A percentile compares a stretch with the other conserved stretches of the same genome.
phyloP scores from a whole-genome alignment of 1,140 invertebrate genomes.

The Pissodes strobi region DNA sequence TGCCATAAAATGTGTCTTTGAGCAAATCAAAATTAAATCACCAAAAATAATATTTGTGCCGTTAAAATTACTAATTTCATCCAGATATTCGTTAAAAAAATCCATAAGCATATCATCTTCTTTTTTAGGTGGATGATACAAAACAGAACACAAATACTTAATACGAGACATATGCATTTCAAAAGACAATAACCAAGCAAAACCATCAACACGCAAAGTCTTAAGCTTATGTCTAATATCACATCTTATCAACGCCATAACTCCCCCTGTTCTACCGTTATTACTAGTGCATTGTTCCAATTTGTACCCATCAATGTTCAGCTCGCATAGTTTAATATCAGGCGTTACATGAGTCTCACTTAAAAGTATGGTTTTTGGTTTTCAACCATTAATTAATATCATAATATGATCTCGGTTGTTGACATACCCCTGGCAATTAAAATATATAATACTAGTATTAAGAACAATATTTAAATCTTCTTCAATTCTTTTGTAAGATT shows the following conservation, averaged over 20 bases:
- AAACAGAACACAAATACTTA: slow-evolving; percentile 3
- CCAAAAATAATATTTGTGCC: background rate
- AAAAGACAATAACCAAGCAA: slow-evolving; percentile 1
- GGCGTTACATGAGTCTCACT: slow-evolving; percentile 19
- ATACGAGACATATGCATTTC: background rate
- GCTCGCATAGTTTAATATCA: slow-evolving; percentile 14
- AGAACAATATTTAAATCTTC: background rate
- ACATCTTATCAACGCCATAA: background rate
- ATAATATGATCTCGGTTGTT: slow-evolving; percentile 7
- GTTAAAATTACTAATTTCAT: background rate
- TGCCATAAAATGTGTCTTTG: background rate
- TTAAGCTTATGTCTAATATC: slow-evolving; percentile 1
- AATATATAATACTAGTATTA: slow-evolving; percentile 1
- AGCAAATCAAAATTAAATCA: background rate
- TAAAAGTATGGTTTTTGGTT: slow-evolving; percentile 10
- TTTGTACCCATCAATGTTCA: slow-evolving; percentile 25
- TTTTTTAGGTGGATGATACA: background rate
- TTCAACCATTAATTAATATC: slow-evolving; percentile 8
- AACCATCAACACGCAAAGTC: background rate
- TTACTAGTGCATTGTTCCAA: slow-evolving; percentile 13
- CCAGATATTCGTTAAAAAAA: background rate
- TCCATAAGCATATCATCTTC: background rate
- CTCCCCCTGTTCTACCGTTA: slow-evolving; percentile 14
- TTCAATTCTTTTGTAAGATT: slow-evolving; percentile 15
- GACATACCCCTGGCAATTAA: slow-evolving; percentile 13